These are phyloP conservation scores for Hafferia zeledoni DNA, from an alignment of 2,797 vertebrate genomes.

Conservation along the genomic window DNA sequence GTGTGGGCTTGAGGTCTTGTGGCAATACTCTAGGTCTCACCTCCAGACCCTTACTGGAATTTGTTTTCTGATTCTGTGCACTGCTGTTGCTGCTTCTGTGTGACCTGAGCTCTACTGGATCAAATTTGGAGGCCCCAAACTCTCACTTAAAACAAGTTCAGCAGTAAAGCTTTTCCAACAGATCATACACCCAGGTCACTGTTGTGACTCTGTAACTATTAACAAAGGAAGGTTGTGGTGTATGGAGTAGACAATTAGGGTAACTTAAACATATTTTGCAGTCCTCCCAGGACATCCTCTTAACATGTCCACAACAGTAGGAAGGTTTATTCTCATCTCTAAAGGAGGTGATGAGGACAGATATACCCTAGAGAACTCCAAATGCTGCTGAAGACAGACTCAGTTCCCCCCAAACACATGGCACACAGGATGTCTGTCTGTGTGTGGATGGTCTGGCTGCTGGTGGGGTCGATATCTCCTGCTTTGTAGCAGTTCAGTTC, in stretches of 20 bases:
- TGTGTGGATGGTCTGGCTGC: background rate
- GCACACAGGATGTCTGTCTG: background rate
- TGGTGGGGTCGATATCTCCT: accelerated
- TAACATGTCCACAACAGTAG: background rate
- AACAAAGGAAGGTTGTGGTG: background rate
- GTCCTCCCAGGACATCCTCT: background rate
- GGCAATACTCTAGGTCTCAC: background rate
- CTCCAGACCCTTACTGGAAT: background rate
- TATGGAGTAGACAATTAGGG: background rate
- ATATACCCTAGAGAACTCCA: background rate
- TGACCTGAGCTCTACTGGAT: background rate
- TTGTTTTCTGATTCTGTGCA: background rate
- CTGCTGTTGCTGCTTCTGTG: background rate
- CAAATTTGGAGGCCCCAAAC: background rate
- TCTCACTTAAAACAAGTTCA: background rate
- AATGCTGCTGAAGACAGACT: background rate
- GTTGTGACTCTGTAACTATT: background rate
- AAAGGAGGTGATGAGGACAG: background rate
- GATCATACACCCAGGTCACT: background rate
- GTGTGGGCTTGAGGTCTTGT: background rate
- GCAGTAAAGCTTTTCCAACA: background rate
- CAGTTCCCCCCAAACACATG: accelerated
- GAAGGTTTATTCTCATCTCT: background rate
- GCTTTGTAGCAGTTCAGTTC: background rate
- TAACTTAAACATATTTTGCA: background rate